Evolutionary conservation across 2,113 vertebrate species (phyloP), one percentile per base, ranked within the genome.

Genomic region (Spea multiplicata): DNA sequence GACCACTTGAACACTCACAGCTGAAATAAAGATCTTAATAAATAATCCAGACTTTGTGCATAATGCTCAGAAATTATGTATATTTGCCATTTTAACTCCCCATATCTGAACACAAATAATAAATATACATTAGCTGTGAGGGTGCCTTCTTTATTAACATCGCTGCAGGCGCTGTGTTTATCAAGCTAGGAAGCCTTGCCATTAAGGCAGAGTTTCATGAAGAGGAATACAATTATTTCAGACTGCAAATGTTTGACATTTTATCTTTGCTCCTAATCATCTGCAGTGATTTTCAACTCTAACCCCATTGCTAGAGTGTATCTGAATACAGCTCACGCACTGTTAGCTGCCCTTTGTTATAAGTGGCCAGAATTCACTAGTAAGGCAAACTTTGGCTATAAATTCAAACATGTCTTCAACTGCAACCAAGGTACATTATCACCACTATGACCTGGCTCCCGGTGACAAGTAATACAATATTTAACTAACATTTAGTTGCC

Each of bases 71-170:
- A 55, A 73, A 74, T 80, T 73, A 80, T 80, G 78, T 71, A 80
- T 61, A 80, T 46, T 80, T 74, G 71, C 71, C 78, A 74, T 80
- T 80, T 80, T 68, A 74, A 68, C 78, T 80, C 46, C 53, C 57
- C 74, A 74, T 68, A 80, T 80, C 74, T 80, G 71, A 74, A 80
- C 14, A 68, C 67, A 80, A 80, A 80, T 61, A 64, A 80, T 80
- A 80, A 80, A 80, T 80, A 80, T 80, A 80, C 78, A 80, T 80
- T 80, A 80, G 78, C 78, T 68, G 76, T 50, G 30, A 73, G 61
- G 68, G 76, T 62, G 78, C 68, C 78, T 73, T 49, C 78, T 80
- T 80, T 80, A 80, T 80, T 80, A 80, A 80, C 71, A 80, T 80
- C 68, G 64, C 78, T 80, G 49, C 71, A 44, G 74, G 78, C 78